A percentile compares a stretch with the other conserved stretches of the same genome.
Evolutionary conservation across 1,140 invertebrate genomes (phyloP).

Genomic region (Pogonus chalceus): DNA sequence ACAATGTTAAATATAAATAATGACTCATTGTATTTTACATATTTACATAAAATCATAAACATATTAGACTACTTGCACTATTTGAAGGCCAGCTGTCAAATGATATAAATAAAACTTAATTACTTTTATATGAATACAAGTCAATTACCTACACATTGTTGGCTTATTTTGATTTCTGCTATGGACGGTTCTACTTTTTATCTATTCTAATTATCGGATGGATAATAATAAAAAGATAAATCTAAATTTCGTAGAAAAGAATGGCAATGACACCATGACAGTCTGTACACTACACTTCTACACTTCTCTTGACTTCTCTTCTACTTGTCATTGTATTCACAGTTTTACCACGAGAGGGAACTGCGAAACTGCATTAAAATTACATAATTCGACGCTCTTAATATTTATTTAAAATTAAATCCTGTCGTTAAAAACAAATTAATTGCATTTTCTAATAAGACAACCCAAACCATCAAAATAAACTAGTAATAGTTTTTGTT

Average conservation of each 20-base stretch:
- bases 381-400: neutral
- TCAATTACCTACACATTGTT: neutral
- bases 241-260: neutral
- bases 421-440: no score
- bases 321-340: no score
- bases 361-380: neutral
- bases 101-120: no score
- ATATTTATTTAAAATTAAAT: neutral
- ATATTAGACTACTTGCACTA: neutral
- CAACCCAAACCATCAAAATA: no score
- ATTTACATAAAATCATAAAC: neutral
- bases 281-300: neutral
- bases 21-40: neutral
- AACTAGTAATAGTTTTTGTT: no score
- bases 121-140: no score
- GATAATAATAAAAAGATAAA: neutral
- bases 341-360: neutral
- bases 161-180: neutral
- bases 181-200: neutral
- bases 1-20: constrained; percentile 17
- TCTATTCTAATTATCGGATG: neutral
- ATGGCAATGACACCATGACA: neutral
- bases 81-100: no score
- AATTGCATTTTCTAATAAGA: no score
- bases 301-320: no score